Percentiles rank a stretch among this genome's conserved stretches.
Evolutionary conservation across 2,113 vertebrate species (phyloP).

Genomic region (Picathartes gymnocephalus): DNA sequence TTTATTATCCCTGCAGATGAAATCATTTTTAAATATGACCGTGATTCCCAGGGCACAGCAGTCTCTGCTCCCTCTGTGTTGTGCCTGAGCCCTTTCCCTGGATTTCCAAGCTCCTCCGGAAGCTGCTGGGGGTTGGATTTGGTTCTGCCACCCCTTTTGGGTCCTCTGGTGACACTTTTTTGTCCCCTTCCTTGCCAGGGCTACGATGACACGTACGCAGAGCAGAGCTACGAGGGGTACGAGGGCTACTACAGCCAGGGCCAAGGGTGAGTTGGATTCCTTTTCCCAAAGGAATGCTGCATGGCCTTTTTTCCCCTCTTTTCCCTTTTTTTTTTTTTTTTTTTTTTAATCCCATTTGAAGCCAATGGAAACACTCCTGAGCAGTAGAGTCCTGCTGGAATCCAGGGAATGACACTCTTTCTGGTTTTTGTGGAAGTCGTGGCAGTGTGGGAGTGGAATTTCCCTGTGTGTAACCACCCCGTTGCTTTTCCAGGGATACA

Average conservation of each 20-base stretch:
- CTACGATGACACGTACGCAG: conserved; percentile 89
- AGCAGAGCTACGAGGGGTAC: conserved; percentile 89
- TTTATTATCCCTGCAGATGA: neutral
- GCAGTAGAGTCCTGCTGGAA: neutral
- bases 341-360: neutral
- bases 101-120: neutral
- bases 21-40: accelerated
- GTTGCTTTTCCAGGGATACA: conserved; percentile 81
- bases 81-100: neutral
- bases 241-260: conserved; percentile 92
- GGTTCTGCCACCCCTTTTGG: neutral
- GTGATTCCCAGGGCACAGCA: neutral
- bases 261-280: conserved; percentile 81
- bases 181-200: conserved; percentile 67
- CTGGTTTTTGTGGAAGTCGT: neutral
- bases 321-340: neutral
- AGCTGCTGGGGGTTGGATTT: neutral
- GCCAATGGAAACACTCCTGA: neutral
- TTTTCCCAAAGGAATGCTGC: neutral
- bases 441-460: neutral
- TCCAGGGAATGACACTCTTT: neutral
- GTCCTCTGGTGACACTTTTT: neutral
- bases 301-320: neutral
- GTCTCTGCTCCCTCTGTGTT: neutral
- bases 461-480: neutral